phyloP scores from a whole-genome alignment of 30 jellyfish, hydroid and myxozoan genomes.

The Cassiopea andromeda region DNA sequence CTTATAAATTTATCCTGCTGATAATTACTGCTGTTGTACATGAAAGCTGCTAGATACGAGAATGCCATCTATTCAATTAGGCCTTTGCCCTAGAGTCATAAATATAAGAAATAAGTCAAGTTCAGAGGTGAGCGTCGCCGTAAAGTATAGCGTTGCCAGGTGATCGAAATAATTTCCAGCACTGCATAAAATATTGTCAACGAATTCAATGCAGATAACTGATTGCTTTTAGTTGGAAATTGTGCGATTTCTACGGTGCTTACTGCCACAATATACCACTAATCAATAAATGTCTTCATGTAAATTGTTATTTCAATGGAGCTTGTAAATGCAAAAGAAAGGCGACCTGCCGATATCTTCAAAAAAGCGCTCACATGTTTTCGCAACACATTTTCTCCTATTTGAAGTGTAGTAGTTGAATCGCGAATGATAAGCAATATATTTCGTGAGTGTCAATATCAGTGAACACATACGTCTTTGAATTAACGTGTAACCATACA shows the following conservation, averaged over 20 bases:
- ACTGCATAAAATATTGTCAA: neutral
- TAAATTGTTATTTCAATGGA: no score
- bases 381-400: no score
- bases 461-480: no score
- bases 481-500: no score
- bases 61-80: neutral
- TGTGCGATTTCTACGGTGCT: neutral
- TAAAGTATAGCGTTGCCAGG: conserved; percentile 17
- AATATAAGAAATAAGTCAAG: neutral
- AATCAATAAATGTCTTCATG: no score
- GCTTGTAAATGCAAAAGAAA: no score
- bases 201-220: neutral
- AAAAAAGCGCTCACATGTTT: no score
- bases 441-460: no score
- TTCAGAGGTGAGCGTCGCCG: neutral
- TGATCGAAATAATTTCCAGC: neutral
- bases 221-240: neutral
- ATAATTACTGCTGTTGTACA: neutral
- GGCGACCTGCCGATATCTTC: no score
- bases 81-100: neutral
- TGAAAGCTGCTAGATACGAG: neutral
- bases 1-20: neutral
- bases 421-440: no score
- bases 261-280: no score
- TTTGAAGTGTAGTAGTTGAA: no score